phyloP scores from a whole-genome alignment of 2,888 invertebrate species.

The Eristalis arbustorum region DNA sequence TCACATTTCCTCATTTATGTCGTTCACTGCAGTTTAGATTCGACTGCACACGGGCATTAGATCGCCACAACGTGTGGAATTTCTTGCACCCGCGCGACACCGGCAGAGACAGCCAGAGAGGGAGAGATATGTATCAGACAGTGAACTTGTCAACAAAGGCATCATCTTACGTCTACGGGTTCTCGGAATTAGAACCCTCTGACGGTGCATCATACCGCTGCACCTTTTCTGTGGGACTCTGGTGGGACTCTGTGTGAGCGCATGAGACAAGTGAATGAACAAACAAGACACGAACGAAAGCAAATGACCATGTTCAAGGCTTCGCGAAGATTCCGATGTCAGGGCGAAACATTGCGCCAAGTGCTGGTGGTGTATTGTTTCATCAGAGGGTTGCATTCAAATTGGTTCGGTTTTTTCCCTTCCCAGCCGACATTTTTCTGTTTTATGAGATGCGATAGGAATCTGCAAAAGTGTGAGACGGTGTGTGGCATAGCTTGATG shows the following conservation, averaged over 20 bases:
- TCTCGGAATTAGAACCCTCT: constrained; percentile 6
- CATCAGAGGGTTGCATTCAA: too few species aligned
- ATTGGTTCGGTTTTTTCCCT: not conserved
- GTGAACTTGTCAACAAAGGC: constrained; percentile 40
- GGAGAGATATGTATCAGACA: not conserved
- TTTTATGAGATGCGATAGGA: too few species aligned
- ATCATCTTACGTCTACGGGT: constrained; percentile 31
- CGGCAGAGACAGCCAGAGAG: not conserved
- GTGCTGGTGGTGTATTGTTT: not conserved
- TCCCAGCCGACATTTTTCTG: too few species aligned
- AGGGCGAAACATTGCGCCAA: not conserved
- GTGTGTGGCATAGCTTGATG: too few species aligned
- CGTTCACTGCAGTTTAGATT: not conserved
- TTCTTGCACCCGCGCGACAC: not conserved
- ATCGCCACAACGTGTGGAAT: not conserved
- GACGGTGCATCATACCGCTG: not conserved
- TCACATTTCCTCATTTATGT: not conserved
- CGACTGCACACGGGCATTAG: not conserved
- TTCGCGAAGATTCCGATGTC: not conserved
- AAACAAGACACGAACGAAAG: not conserved
- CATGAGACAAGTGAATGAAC: not conserved
- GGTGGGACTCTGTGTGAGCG: not conserved
- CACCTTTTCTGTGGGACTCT: not conserved
- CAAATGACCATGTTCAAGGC: not conserved
- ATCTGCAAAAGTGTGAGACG: too few species aligned